Evolutionary conservation across 2,888 invertebrate species (phyloP), one percentile per base, ranked within the genome.

Genomic region (Euproctis similis): DNA sequence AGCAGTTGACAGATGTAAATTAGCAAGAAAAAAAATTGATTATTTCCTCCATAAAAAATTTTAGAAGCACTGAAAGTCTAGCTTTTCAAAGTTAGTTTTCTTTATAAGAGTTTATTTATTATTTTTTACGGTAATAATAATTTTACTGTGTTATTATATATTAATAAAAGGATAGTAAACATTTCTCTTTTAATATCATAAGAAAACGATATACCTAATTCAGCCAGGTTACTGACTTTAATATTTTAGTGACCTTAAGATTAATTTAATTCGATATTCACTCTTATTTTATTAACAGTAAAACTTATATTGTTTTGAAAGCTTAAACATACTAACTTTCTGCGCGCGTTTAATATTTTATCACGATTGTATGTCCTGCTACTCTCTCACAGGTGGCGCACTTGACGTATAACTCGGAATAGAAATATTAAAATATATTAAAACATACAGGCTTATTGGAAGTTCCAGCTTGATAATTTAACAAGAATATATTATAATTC

Each of bases 301-400:
- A 54, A 53, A 56, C 44, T 20, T 26, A 37, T 39, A 60, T 67
- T 64, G 25, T 41, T 26, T 31, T 53, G 53, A n/a, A 39, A 14
- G 18, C 10, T 28, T 21, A 30, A 47, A 65, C 60, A 54, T 61
- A 49, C 68, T 75, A 76, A 74, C 72, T 75, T 75, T 70, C 56
- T 60, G 59, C 50, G 55, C 38, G 47, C 36, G 38, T 37, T 76
- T 49, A 73, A 78, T 77, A 67, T 69, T 75, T 77, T 51, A 77
- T 70, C 36, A 53, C 17, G 24, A 4, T 16, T 8, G 2, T 41
- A 25, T 34, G 52, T 41, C 59, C 3, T 3, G 22, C 62, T 58
- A 57, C 36, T 50, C 37, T 35, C 14, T 34, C 19, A 34, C 21
- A 65, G 65, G 53, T 56, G 58, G 46, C 53, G 30, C 14, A 14